phyloP scores from a whole-genome alignment of 2,113 vertebrate genomes.

The Strigops habroptila region DNA sequence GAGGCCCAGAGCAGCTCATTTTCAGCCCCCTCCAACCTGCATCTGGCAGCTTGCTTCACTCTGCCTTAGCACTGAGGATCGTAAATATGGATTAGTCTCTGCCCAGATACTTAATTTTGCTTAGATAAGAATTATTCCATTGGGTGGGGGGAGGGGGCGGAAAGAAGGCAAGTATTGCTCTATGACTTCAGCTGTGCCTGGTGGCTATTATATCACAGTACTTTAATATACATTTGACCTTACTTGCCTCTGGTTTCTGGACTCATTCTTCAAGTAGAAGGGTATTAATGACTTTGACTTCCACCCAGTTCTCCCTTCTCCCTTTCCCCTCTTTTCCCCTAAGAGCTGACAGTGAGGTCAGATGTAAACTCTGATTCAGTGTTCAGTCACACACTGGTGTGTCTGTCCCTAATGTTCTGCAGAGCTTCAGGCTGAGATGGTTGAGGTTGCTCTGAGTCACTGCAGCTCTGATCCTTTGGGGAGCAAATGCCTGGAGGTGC shows the following conservation, averaged over 20 bases:
- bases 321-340: not conserved
- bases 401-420: not conserved
- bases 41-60: not conserved
- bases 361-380: conserved; percentile 7
- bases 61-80: not conserved
- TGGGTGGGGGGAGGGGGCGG: accelerated
- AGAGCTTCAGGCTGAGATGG: not conserved
- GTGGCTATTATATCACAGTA: not conserved
- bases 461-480: not conserved
- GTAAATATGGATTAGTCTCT: not conserved
- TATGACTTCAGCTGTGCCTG: not conserved
- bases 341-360: not conserved
- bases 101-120: not conserved
- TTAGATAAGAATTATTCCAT: not conserved
- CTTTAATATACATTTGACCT: not conserved
- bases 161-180: not conserved
- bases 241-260: not conserved
- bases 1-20: not conserved
- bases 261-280: not conserved
- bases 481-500: not conserved
- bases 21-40: not conserved
- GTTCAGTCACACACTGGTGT: not conserved
- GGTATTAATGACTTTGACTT: not conserved
- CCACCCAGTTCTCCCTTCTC: not conserved
- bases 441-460: not conserved